These are phyloP conservation scores for Plagiodera versicolora DNA, from an alignment of 2,888 invertebrate species.

Conservation along the genomic window DNA sequence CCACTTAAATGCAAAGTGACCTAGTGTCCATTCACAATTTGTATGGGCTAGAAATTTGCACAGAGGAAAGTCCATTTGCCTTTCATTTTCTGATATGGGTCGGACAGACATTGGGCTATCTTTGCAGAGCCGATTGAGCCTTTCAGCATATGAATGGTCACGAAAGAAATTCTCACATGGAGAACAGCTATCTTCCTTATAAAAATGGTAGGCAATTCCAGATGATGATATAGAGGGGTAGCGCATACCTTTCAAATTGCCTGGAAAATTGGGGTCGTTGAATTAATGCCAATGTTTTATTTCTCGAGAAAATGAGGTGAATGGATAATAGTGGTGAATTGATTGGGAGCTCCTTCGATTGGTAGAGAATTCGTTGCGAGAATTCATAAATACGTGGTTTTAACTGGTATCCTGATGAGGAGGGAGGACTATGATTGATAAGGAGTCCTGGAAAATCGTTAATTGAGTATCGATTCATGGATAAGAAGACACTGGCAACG, in stretches of 20 bases:
- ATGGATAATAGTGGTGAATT: constrained; percentile 8
- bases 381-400: not conserved
- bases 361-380: not conserved
- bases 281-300: constrained; percentile 22
- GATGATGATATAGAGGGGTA: constrained; percentile 29
- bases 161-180: constrained; percentile 30
- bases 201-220: constrained; percentile 29
- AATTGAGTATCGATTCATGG: not conserved
- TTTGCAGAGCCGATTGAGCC: constrained; percentile 26
- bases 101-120: constrained; percentile 20
- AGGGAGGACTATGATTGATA: not conserved
- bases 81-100: constrained; percentile 20
- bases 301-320: constrained; percentile 4
- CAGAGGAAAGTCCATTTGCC: constrained; percentile 15
- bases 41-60: constrained; percentile 24
- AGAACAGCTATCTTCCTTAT: constrained; percentile 26
- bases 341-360: not conserved
- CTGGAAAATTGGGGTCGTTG: constrained; percentile 25
- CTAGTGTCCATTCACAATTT: constrained; percentile 27
- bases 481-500: no score
- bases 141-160: constrained; percentile 30
- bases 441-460: not conserved
- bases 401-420: not conserved
- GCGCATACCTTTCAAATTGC: constrained; percentile 23
- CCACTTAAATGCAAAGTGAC: constrained; percentile 20